phyloP scores from a whole-genome alignment of 2,797 vertebrate genomes.

The Amphiprion clarkii region DNA sequence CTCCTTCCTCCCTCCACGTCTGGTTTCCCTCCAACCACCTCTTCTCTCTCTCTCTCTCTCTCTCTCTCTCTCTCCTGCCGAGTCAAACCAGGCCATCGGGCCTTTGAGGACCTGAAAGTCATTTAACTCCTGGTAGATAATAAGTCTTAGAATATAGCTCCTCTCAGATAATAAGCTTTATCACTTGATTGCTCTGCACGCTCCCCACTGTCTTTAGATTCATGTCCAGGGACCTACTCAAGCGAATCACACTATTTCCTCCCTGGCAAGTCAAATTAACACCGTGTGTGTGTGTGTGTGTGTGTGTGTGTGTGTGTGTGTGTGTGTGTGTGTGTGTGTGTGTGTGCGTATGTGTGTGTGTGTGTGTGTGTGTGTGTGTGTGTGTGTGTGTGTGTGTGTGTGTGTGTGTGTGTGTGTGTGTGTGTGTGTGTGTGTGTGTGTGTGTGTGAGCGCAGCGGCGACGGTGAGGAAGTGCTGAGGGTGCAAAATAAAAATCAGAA shows the following conservation, averaged over 20 bases:
- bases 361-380: constrained; percentile 33
- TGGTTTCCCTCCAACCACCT: too few species aligned
- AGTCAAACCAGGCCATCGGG: constrained; percentile 83
- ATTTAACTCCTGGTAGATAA: constrained; percentile 86
- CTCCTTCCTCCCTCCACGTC: too few species aligned
- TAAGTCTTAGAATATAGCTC: constrained; percentile 85
- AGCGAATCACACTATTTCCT: constrained; percentile 81
- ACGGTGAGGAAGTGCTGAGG: constrained; percentile 57
- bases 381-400: constrained; percentile 32
- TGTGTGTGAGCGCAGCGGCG: constrained; percentile 5
- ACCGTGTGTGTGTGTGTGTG: constrained; percentile 35
- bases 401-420: constrained; percentile 33
- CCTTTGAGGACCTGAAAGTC: constrained; percentile 85
- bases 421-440: constrained; percentile 30
- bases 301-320: constrained; percentile 32
- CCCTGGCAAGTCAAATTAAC: constrained; percentile 80
- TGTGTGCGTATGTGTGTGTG: constrained; percentile 32
- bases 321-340: constrained; percentile 33
- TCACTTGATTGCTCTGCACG: constrained; percentile 85
- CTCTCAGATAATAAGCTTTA: constrained; percentile 86
- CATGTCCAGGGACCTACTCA: constrained; percentile 83
- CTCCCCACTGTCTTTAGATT: constrained; percentile 84
- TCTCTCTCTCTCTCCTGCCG: constrained; percentile 58
- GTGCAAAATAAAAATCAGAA: constrained; percentile 67
- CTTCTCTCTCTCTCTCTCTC: too few species aligned